phyloP scores from a whole-genome alignment of 2,113 vertebrate genomes.

The Tetraodon nigroviridis region DNA sequence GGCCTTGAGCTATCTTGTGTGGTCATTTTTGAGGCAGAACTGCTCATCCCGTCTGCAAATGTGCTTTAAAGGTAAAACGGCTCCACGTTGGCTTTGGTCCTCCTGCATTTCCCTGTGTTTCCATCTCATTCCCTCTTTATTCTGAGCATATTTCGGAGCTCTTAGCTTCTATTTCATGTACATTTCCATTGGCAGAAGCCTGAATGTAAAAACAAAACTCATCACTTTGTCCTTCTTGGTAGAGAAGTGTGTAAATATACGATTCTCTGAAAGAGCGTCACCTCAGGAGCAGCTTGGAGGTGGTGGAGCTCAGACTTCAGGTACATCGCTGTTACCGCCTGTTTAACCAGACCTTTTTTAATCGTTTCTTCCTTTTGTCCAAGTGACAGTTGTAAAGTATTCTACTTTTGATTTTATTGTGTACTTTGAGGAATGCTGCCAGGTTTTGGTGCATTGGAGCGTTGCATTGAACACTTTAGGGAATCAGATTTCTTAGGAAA shows the following conservation, averaged over 20 bases:
- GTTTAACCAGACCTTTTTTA: not conserved
- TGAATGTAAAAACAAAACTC: conserved; percentile 62
- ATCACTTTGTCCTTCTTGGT: conserved; percentile 40
- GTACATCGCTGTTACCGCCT: conserved; percentile 43
- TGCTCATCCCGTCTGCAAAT: no score
- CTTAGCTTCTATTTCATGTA: conserved; percentile 46
- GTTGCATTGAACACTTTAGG: conserved; percentile 57
- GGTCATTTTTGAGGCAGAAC: not conserved
- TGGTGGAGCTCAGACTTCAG: conserved; percentile 37
- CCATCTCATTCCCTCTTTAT: conserved; percentile 6
- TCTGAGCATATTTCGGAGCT: conserved; percentile 54
- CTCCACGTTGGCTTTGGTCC: no score
- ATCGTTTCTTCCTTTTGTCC: conserved; percentile 23
- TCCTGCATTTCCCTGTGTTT: no score
- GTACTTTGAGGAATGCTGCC: conserved; percentile 37
- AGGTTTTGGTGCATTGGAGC: conserved; percentile 38
- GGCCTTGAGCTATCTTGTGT: no score
- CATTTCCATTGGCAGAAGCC: conserved; percentile 18
- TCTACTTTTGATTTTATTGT: conserved; percentile 2
- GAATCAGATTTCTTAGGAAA: conserved; percentile 68
- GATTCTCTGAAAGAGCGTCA: conserved; percentile 38
- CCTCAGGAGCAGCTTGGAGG: conserved; percentile 40
- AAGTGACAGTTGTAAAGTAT: conserved; percentile 44
- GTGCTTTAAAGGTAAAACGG: no score
- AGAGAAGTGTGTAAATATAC: conserved; percentile 45